These are phyloP conservation scores for Scolopax mira DNA, from an alignment of 2,113 vertebrate genomes.

Conservation along the genomic window DNA sequence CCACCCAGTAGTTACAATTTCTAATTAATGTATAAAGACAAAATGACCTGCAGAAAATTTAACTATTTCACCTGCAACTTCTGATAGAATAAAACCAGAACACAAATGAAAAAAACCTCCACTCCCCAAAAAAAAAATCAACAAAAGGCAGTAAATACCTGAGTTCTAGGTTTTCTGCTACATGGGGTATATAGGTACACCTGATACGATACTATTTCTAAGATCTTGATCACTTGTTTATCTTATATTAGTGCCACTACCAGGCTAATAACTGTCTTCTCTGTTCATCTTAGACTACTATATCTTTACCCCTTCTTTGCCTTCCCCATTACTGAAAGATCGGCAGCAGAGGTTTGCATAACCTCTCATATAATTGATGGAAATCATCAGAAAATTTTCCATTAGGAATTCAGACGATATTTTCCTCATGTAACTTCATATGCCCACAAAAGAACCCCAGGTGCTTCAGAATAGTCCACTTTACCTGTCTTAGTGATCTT, in stretches of 20 bases:
- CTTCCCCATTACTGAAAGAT: not conserved
- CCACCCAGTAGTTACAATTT: not conserved
- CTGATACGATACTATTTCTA: not conserved
- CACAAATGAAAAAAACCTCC: fast-evolving
- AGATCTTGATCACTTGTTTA: not conserved
- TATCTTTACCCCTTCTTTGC: not conserved
- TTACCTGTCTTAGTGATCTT: not conserved
- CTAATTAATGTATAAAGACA: not conserved
- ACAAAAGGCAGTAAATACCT: not conserved
- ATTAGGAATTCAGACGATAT: not conserved
- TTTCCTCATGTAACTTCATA: not conserved
- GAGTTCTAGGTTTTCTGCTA: not conserved
- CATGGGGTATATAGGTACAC: fast-evolving
- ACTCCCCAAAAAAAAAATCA: too few relatives aligned
- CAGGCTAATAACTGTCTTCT: not conserved
- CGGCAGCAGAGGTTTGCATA: not conserved
- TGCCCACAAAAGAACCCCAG: not conserved
- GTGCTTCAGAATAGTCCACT: not conserved
- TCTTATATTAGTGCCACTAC: not conserved
- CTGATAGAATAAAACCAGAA: not conserved
- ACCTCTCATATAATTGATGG: too few relatives aligned
- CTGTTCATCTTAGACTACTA: not conserved
- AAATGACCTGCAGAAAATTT: not conserved
- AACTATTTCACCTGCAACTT: not conserved
- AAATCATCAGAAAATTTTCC: not conserved